phyloP scores from a whole-genome alignment of 2,888 invertebrate genomes.

The Alloscopus bannaensis region DNA sequence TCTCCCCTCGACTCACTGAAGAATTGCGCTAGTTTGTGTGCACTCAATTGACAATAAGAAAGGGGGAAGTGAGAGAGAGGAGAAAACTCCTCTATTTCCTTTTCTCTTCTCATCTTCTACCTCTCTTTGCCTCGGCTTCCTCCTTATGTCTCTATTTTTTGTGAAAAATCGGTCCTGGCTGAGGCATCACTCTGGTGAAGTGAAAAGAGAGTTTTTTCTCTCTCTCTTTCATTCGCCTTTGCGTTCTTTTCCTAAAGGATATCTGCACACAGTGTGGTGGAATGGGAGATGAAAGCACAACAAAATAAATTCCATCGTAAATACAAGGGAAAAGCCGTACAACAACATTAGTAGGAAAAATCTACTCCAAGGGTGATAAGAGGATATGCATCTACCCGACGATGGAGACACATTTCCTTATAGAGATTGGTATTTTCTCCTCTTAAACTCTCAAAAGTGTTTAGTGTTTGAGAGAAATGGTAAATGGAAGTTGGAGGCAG shows the following conservation, averaged over 20 bases:
- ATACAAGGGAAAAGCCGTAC: conserved; percentile 15
- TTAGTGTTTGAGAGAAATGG: too few relatives aligned
- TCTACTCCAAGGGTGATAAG: too few relatives aligned
- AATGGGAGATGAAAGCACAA: conserved; percentile 54
- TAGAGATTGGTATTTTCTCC: too few relatives aligned
- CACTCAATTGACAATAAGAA: background rate
- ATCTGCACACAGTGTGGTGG: conserved; percentile 24
- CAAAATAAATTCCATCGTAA: conserved; percentile 16
- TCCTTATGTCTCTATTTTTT: conserved; percentile 29
- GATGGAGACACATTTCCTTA: too few relatives aligned
- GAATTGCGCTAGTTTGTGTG: background rate
- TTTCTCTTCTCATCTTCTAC: background rate
- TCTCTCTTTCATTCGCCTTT: too few relatives aligned
- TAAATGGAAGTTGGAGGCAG: too few relatives aligned
- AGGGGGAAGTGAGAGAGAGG: background rate
- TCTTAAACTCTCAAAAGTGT: too few relatives aligned
- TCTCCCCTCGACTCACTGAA: background rate
- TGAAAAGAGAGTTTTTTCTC: too few relatives aligned
- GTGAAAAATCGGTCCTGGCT: too few relatives aligned
- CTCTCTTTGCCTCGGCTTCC: conserved; percentile 11
- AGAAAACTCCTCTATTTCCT: background rate
- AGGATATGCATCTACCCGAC: too few relatives aligned
- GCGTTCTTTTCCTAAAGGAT: conserved; percentile 9
- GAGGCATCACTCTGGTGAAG: too few relatives aligned
- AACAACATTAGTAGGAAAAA: too few relatives aligned